Percentiles rank a stretch among this genome's conserved stretches.
phyloP scores from a whole-genome alignment of 2,888 invertebrate genomes.

The Marasmarcha lunaedactyla region DNA sequence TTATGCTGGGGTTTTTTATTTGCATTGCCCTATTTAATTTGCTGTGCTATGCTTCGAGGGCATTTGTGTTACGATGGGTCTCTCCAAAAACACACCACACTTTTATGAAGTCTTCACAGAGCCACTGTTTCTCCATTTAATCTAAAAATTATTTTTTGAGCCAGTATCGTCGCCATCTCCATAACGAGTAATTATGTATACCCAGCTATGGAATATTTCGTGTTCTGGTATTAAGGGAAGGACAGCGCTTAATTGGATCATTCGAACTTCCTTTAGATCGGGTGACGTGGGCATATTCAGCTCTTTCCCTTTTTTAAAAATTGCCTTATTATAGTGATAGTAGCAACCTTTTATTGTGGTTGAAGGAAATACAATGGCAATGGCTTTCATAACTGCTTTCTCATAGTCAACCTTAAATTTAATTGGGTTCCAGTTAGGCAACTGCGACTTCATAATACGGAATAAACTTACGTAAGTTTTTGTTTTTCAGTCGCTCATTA shows the following conservation, averaged over 20 bases:
- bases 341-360: conserved; percentile 4
- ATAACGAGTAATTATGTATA: too few species aligned
- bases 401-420: conserved; percentile 4
- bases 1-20: too few species aligned
- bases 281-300: conserved; percentile 5
- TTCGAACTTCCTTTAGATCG: too few species aligned
- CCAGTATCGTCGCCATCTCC: conserved; percentile 8
- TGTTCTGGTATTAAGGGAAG: too few species aligned
- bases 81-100: too few species aligned
- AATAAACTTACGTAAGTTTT: neutral
- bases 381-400: conserved; percentile 5
- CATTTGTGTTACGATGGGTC: conserved; percentile 7
- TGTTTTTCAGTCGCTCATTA: conserved; percentile 2
- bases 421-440: neutral
- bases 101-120: too few species aligned
- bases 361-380: conserved; percentile 4
- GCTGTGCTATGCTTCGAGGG: conserved; percentile 7
- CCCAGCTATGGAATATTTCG: conserved; percentile 8
- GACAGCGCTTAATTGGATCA: too few species aligned
- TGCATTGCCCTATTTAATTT: neutral
- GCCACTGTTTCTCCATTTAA: conserved; percentile 7
- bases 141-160: conserved; percentile 7
- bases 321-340: conserved; percentile 3
- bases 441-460: neutral
- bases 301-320: conserved; percentile 5